Evolutionary conservation across 2,113 vertebrate species (phyloP), one percentile per base, ranked within the genome.

Genomic region (Vulpes vulpes): DNA sequence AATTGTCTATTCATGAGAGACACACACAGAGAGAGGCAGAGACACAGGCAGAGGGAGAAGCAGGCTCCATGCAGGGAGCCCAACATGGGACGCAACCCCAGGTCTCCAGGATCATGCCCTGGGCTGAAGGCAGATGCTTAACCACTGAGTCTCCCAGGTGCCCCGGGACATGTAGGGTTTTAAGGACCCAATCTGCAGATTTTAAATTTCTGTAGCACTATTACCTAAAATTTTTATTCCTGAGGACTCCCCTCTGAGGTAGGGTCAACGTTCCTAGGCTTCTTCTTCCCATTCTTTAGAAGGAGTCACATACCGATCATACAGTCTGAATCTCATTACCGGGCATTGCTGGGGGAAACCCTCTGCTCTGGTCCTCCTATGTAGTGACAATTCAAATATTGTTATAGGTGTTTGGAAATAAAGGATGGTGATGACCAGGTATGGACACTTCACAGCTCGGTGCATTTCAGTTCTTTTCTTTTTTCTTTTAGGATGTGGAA

Each of bases 311-410:
- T 60, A 43, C 2, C 19, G 30, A 8, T 12, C 7, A 7, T 32
- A 80, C 17, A 19, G 53, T 30, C 9, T 15, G 53, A 4, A 14
- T 25, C 57, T 62, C n/a, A 38, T 19, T 25, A 17, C 59, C 12
- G 1, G 20, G 6, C 2, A 2, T 10, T 25, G 3, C 6, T 2
- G 11, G n/a, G 23, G 16, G 25, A n/a, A 38, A 30, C n/a, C 7
- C 5, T 43, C 43, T 43, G 43, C 43, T 38, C 43, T 23, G n/a
- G 17, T 59, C 27, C 6, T 9, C 0, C 20, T 5, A 8, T 8
- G n/a, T 4, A 35, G 23, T 10, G 25, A 19, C 17, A 49, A 17
- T 32, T 69, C 30, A 38, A 49, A 8, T 51, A 30, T 11, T 59
- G 11, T 0, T 22, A 8, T 22, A 35, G 11, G 23, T 67, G 30